Base-by-base conservation (phyloP, 2,797 vertebrate species). In the Fundulus diaphanus region DNA sequence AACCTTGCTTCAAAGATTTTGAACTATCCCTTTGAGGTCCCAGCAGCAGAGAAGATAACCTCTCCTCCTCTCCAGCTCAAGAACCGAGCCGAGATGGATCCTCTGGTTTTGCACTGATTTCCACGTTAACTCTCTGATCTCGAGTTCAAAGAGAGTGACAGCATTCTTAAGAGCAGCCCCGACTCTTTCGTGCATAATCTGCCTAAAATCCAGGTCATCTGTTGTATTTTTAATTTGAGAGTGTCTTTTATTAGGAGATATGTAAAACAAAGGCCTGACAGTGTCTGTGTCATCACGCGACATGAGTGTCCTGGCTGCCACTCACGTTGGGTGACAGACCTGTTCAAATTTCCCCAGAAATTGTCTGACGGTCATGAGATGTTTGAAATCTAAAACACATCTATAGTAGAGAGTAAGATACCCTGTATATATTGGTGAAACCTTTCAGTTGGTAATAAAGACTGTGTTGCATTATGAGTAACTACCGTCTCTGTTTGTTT, bases 191-290 rank as follows among this genome's bases (percentile, higher is more conserved):
- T 89, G 89, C 88, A 93, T 91, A 90, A 93, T 85, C 52, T 48
- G 71, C 82, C 89, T 85, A 59, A 76, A 79, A 92, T 92, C 87
- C 84, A 85, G 85, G 81, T 90, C 84, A 79, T 87, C 76, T 88
- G 84, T 87, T 92, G 85, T 88, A 93, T 94, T 89, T 93, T 93
- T 92, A 85, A 91, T 93, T 91, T 83, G 70, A 88, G 86, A 77
- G 87, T 88, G 89, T 82, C 82, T 89, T 90, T 91, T 83, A 80
- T 78, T 78, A 86, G 42, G 78, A 80, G 75, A 80, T 46, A 72
- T 88, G 77, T 81, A 76, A 89, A 87, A 76, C 76, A 82, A 73
- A 89, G 73, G 81, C 79, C 66, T 3, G 51, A 77, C 29, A n/a
- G n/a, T n/a, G n/a, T n/a, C n/a, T n/a, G n/a, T n/a, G n/a, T n/a